Percentiles rank a stretch among this genome's conserved stretches.
Evolutionary conservation across 2,888 invertebrate genomes (phyloP).

Genomic region (Clitarchus hookeri): DNA sequence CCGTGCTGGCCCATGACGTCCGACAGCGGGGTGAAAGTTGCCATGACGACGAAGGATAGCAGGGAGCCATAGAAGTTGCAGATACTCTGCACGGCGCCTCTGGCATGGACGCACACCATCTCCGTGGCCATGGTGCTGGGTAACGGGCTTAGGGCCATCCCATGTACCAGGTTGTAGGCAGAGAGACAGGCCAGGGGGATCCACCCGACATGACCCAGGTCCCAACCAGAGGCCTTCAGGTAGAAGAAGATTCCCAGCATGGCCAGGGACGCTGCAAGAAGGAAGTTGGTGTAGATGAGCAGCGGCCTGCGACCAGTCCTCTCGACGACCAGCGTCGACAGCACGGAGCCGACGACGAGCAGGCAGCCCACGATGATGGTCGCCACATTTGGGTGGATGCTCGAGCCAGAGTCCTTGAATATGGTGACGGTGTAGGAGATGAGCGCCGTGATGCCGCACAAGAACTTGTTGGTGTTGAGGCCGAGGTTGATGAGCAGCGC

Average conservation of each 20-base stretch:
- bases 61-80: background rate
- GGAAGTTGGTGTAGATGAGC: too few relatives aligned
- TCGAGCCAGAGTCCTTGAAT: too few relatives aligned
- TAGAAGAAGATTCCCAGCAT: background rate
- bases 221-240: background rate
- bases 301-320: too few relatives aligned
- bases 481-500: too few relatives aligned
- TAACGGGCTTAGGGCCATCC: background rate
- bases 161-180: background rate
- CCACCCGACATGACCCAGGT: background rate
- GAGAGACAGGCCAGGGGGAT: background rate
- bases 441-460: too few relatives aligned
- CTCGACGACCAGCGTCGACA: too few relatives aligned
- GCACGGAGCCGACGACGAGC: too few relatives aligned
- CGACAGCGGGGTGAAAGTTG: background rate
- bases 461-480: too few relatives aligned
- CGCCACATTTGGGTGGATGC: too few relatives aligned
- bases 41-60: background rate
- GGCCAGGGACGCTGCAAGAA: background rate
- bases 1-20: background rate
- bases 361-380: too few relatives aligned
- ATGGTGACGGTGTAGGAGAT: too few relatives aligned
- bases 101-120: background rate
- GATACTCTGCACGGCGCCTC: background rate
- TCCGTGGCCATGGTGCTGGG: background rate